Conservation (phyloP, 2,113 vertebrate species). For the Mormoops blainvillei region DNA sequence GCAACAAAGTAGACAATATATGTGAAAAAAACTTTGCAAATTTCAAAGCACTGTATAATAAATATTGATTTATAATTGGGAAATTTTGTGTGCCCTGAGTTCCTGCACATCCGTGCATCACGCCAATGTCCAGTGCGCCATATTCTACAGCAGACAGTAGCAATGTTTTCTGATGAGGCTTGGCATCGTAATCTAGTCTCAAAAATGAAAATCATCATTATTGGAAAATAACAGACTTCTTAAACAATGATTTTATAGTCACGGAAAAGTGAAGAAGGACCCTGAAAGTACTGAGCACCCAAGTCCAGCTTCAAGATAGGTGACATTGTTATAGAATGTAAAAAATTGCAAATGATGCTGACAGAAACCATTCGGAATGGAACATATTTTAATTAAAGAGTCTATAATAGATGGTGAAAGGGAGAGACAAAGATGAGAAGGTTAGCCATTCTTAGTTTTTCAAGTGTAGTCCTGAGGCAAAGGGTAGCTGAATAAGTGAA, state of each 20-base stretch:
- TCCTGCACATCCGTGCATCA: neutral
- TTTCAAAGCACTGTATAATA: neutral
- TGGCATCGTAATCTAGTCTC: neutral
- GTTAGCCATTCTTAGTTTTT: neutral
- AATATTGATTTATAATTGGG: neutral
- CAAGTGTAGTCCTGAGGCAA: neutral
- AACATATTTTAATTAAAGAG: neutral
- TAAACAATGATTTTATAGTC: neutral
- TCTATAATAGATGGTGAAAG: neutral
- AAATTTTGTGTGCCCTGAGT: neutral
- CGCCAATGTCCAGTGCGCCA: neutral
- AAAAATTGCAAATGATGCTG: neutral
- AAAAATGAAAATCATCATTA: neutral
- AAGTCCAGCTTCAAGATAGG: neutral
- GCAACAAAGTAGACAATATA: neutral
- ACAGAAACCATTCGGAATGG: neutral
- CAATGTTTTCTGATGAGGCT: neutral
- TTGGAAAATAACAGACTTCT: neutral
- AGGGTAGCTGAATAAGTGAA: neutral
- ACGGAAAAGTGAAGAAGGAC: neutral
- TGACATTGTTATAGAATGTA: neutral
- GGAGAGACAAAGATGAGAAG: neutral
- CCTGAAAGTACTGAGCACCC: neutral
- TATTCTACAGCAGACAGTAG: neutral
- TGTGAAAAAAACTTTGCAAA: neutral